Evolutionary conservation across 2,888 invertebrate species (phyloP).

Genomic region (Malthinus seriepunctatus): DNA sequence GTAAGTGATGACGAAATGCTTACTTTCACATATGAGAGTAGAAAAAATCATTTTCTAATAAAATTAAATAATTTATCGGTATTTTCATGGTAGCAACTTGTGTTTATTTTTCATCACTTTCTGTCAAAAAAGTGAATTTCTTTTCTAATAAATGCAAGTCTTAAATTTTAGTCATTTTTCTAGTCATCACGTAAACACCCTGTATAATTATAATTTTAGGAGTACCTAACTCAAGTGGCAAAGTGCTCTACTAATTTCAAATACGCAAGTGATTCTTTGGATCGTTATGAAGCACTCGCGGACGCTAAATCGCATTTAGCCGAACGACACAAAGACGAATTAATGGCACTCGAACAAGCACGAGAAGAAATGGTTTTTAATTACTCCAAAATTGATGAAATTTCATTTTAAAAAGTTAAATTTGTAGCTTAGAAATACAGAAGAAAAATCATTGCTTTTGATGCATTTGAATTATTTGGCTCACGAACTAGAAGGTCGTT

Average conservation of each 20-base stretch:
- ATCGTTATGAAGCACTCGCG: conserved; percentile 66
- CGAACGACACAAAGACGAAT: conserved; percentile 60
- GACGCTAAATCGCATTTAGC: conserved; percentile 62
- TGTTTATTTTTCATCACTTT: too few relatives aligned
- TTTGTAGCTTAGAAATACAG: conserved; percentile 57
- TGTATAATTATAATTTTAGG: conserved; percentile 51
- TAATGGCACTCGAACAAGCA: conserved; percentile 62
- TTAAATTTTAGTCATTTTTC: too few relatives aligned
- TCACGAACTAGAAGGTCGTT: conserved; percentile 63
- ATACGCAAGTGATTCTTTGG: conserved; percentile 64
- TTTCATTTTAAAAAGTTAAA: neutral
- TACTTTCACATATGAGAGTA: too few relatives aligned
- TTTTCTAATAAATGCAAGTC: too few relatives aligned
- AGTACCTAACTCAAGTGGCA: conserved; percentile 63
- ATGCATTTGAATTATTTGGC: conserved; percentile 68
- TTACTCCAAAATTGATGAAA: neutral
- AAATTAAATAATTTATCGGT: too few relatives aligned
- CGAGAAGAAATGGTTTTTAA: conserved; percentile 60
- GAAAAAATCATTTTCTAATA: too few relatives aligned
- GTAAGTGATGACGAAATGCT: too few relatives aligned
- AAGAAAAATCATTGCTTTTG: conserved; percentile 64
- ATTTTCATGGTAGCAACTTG: too few relatives aligned
- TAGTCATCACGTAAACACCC: too few relatives aligned
- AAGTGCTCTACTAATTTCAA: conserved; percentile 60
- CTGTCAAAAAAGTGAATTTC: too few relatives aligned